These are phyloP conservation scores for Pinctada fucata DNA, from an alignment of 2,888 invertebrate species.

Conservation along the genomic window DNA sequence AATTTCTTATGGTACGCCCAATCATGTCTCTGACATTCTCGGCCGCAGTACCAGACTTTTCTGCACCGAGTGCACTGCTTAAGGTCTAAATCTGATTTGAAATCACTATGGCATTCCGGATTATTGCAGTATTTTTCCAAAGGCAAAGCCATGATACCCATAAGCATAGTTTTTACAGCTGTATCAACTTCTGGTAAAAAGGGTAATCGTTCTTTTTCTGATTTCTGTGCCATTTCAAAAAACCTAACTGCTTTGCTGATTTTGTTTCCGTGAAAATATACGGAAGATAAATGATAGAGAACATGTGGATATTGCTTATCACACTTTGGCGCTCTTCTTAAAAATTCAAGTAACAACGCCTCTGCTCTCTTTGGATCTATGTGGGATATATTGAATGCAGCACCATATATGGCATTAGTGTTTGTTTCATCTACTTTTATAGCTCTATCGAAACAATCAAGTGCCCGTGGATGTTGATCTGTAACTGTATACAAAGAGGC, in stretches of 20 bases:
- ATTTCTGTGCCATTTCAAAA: neutral
- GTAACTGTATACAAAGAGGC: neutral
- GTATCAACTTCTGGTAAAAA: neutral
- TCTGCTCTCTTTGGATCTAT: neutral
- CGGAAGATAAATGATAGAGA: neutral
- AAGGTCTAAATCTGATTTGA: neutral
- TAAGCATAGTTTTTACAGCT: neutral
- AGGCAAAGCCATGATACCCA: neutral
- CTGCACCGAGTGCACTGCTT: neutral
- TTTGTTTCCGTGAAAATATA: neutral
- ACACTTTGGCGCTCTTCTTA: neutral
- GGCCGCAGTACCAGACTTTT: neutral
- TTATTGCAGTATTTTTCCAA: neutral
- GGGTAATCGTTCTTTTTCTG: neutral
- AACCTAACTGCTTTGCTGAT: neutral
- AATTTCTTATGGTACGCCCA: neutral
- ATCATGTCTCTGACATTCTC: neutral
- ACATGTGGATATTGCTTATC: neutral
- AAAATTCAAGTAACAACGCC: neutral
- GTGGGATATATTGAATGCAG: neutral
- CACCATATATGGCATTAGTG: neutral
- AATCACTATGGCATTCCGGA: neutral
- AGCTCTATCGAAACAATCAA: neutral
- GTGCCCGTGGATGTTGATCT: neutral
- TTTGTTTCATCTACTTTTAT: neutral